Evolutionary conservation across 2,888 invertebrate genomes (phyloP).

Genomic region (Dasypogon diadema): DNA sequence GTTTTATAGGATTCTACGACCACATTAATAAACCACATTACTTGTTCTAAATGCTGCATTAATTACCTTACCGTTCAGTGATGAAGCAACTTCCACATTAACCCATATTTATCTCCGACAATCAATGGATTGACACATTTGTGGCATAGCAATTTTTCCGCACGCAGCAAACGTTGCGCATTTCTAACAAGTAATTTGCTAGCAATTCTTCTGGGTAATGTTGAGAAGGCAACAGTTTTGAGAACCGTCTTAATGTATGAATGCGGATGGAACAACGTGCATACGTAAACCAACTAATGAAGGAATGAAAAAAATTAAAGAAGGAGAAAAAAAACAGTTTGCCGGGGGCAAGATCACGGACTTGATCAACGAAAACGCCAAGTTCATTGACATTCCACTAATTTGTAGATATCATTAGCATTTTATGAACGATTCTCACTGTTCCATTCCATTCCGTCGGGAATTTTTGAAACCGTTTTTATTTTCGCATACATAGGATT

Average conservation of each 20-base stretch:
- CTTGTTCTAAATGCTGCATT: too few species aligned
- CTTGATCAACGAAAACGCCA: neutral
- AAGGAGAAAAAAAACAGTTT: neutral
- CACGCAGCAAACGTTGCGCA: neutral
- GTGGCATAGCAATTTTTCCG: neutral
- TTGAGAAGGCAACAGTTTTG: neutral
- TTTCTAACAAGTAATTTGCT: neutral
- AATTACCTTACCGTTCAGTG: too few species aligned
- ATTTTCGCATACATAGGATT: neutral
- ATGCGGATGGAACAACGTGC: neutral
- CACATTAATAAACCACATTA: too few species aligned
- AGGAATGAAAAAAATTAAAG: neutral
- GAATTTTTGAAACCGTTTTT: neutral
- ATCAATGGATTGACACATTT: neutral
- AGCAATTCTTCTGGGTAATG: neutral
- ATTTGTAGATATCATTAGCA: conserved; percentile 4
- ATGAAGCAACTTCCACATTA: conserved; percentile 15
- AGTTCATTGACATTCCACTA: neutral
- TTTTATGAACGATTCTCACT: neutral
- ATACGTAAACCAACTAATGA: neutral
- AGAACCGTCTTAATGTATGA: neutral
- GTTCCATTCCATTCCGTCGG: neutral
- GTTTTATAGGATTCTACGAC: neutral
- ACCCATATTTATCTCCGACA: conserved; percentile 19
- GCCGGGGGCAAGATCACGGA: neutral